Percentiles rank a stretch among this genome's conserved stretches.
Evolutionary conservation across 2,113 vertebrate genomes (phyloP).

Genomic region (Laticauda colubrina): DNA sequence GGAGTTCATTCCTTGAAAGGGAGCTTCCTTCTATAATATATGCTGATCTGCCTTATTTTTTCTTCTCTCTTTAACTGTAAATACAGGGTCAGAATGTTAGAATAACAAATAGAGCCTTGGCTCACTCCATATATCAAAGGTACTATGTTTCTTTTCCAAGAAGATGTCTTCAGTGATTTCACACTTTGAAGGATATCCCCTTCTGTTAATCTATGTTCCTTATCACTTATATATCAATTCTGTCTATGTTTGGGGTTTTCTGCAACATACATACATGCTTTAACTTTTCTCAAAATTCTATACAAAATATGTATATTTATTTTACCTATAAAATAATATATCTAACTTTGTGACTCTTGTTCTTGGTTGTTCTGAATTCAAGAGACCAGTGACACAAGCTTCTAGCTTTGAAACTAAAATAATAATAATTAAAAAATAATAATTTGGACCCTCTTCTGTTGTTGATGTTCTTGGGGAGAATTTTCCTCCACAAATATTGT

Average conservation of each 20-base stretch:
- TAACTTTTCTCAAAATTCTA: too few relatives aligned
- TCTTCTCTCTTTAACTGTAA: background rate
- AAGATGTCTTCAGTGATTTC: background rate
- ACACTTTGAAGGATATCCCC: background rate
- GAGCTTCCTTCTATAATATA: background rate
- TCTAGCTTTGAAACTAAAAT: background rate
- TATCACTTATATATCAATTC: background rate
- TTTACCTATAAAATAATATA: background rate
- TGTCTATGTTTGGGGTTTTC: background rate
- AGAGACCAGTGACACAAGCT: background rate
- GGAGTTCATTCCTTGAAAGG: background rate
- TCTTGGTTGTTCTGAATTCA: background rate
- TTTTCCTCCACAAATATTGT: background rate
- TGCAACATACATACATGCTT: too few relatives aligned
- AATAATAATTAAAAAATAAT: too few relatives aligned
- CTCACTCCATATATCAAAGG: background rate
- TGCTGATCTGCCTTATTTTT: background rate
- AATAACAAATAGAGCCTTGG: background rate
- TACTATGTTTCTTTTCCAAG: background rate
- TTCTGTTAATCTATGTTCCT: background rate
- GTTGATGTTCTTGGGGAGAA: background rate
- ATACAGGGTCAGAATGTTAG: background rate
- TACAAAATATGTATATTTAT: too few relatives aligned
- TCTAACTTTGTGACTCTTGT: background rate
- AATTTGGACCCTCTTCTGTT: too few relatives aligned